phyloP scores from a whole-genome alignment of 2,888 invertebrate species.

The Sicus ferrugineus region DNA sequence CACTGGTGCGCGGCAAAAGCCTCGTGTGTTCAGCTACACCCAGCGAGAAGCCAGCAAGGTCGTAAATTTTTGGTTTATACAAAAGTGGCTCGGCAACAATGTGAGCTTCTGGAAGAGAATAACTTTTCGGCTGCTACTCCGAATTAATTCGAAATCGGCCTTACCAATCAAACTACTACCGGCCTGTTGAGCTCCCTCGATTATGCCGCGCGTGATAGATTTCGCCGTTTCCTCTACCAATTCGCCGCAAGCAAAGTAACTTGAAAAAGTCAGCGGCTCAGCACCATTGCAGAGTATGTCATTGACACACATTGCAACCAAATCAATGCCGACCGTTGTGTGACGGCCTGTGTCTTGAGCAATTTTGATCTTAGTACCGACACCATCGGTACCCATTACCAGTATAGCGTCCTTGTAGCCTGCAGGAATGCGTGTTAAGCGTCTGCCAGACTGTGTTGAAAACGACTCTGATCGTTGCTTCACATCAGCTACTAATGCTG shows the following conservation, averaged over 20 bases:
- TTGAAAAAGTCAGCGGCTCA: constrained; percentile 93
- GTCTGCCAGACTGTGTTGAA: constrained; percentile 51
- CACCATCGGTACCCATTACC: constrained; percentile 96
- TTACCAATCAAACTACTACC: constrained; percentile 87
- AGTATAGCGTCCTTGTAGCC: constrained; percentile 79
- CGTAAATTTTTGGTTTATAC: constrained; percentile 86
- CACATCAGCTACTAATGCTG: constrained; percentile 30
- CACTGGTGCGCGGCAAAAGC: constrained; percentile 76
- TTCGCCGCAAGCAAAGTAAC: constrained; percentile 90
- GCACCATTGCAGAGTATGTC: constrained; percentile 96
- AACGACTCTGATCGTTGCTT: constrained; percentile 50
- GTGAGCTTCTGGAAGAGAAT: constrained; percentile 79
- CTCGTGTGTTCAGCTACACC: constrained; percentile 85
- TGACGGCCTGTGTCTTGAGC: constrained; percentile 82
- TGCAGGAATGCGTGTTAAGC: constrained; percentile 59
- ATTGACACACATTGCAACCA: constrained; percentile 99
- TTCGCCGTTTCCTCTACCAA: constrained; percentile 76
- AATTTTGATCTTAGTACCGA: constrained; percentile 95
- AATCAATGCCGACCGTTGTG: constrained; percentile 87
- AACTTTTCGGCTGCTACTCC: not conserved
- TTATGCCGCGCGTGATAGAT: constrained; percentile 68
- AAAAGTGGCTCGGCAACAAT: constrained; percentile 96
- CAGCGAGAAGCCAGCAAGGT: constrained; percentile 94
- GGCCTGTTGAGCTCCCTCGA: constrained; percentile 84
- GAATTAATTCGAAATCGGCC: constrained; percentile 26